These are phyloP conservation scores for Drosophila gaucha DNA, from an alignment of 2,888 invertebrate genomes.

Conservation along the genomic window DNA sequence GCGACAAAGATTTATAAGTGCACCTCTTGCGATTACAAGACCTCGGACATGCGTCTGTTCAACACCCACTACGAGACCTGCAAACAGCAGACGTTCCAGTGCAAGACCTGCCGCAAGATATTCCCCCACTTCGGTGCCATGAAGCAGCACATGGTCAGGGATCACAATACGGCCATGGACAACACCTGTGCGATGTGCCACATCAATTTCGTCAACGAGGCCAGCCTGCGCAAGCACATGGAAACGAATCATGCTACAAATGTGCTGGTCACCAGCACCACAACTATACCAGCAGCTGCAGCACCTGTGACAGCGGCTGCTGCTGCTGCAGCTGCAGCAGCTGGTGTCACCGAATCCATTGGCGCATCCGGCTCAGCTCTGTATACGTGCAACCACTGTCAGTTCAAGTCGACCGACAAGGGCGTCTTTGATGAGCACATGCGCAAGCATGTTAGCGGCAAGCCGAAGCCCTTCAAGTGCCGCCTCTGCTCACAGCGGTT, in stretches of 20 bases:
- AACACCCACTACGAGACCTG: constrained; percentile 85
- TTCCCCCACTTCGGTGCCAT: constrained; percentile 83
- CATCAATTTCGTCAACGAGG: constrained; percentile 83
- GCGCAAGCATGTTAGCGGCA: constrained; percentile 82
- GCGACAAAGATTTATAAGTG: constrained; percentile 85
- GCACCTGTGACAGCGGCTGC: constrained; percentile 70
- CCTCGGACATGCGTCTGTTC: constrained; percentile 84
- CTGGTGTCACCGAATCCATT: constrained; percentile 51
- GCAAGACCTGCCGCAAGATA: constrained; percentile 84
- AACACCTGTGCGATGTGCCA: constrained; percentile 84
- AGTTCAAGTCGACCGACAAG: constrained; percentile 84
- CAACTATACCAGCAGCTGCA: constrained; percentile 81
- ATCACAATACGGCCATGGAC: constrained; percentile 83
- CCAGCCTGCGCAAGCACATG: constrained; percentile 84
- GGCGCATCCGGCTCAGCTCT: constrained; percentile 65
- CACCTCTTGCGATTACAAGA: constrained; percentile 85
- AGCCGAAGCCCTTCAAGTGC: constrained; percentile 85
- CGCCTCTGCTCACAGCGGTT: constrained; percentile 84
- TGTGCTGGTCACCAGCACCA: constrained; percentile 82
- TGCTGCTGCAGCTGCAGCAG: constrained; percentile 68
- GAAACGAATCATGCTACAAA: constrained; percentile 84
- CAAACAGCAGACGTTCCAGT: constrained; percentile 84
- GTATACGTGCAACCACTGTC: constrained; percentile 84
- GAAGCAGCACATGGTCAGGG: constrained; percentile 84
- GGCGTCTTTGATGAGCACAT: constrained; percentile 83